Conservation (phyloP, 2,888 invertebrate genomes). For the Stomorhina lunata region DNA sequence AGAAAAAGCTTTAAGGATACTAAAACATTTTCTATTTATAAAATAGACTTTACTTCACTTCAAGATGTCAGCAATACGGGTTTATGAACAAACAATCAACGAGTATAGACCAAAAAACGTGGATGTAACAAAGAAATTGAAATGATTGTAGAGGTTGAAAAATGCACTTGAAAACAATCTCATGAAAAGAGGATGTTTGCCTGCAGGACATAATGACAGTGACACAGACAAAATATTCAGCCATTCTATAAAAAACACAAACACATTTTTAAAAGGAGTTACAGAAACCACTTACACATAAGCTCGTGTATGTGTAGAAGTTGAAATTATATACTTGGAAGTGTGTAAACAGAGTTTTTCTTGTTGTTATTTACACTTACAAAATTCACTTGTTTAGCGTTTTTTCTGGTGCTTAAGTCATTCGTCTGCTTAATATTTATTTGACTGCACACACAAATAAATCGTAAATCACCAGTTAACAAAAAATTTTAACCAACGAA, state of each 20-base stretch:
- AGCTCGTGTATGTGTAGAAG: not conserved
- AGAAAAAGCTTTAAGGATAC: constrained; percentile 37
- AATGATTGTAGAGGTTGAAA: not conserved
- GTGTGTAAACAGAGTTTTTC: constrained; percentile 3
- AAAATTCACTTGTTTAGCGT: constrained; percentile 65
- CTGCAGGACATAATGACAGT: constrained; percentile 65
- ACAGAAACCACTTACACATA: not conserved
- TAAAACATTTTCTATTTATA: constrained; percentile 31
- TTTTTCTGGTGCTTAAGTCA: constrained; percentile 36
- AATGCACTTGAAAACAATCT: constrained; percentile 59
- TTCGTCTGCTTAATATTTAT: not conserved
- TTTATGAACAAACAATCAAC: constrained; percentile 15
- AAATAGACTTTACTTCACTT: constrained; percentile 43
- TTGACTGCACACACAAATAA: constrained; percentile 26
- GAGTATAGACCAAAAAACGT: not conserved
- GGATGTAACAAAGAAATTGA: constrained; percentile 51
- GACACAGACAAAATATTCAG: constrained; percentile 54
- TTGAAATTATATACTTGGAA: not conserved
- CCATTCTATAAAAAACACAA: constrained; percentile 23
- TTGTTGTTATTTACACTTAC: constrained; percentile 51
- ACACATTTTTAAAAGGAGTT: not conserved
- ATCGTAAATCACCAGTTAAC: constrained; percentile 62
- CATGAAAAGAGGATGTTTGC: constrained; percentile 56
- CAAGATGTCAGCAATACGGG: constrained; percentile 60
- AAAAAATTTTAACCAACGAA: constrained; percentile 29